A percentile compares a stretch with the other conserved stretches of the same genome.
Evolutionary conservation across 1,140 invertebrate species (phyloP).

Genomic region (Pseudomyrmex dendroicus): DNA sequence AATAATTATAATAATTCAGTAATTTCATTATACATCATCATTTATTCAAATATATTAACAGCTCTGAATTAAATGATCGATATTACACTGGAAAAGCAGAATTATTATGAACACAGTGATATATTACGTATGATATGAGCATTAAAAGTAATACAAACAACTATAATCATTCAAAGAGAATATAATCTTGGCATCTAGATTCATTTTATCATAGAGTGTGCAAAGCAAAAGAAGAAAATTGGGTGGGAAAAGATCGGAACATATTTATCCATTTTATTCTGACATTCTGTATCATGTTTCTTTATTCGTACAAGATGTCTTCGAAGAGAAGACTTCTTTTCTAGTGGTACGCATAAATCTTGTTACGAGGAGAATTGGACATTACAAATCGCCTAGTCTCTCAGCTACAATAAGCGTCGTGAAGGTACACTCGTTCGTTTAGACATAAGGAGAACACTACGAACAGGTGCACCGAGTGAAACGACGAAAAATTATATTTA

Average conservation of each 20-base stretch:
- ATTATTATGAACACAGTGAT: not conserved
- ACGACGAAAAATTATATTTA: conserved; percentile 50
- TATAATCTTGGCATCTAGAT: not conserved
- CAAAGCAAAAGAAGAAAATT: not conserved
- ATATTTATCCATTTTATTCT: conserved; percentile 45
- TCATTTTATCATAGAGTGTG: conserved; percentile 2
- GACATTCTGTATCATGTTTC: conserved; percentile 12
- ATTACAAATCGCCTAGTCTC: conserved; percentile 51
- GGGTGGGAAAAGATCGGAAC: conserved; percentile 17
- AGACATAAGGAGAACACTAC: conserved; percentile 20
- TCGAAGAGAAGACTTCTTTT: conserved; percentile 26
- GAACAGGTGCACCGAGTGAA: conserved; percentile 33
- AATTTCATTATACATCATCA: conserved; percentile 25
- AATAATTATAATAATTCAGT: conserved; percentile 12
- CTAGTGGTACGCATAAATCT: conserved; percentile 41
- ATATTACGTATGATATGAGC: not conserved
- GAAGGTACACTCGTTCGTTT: not conserved
- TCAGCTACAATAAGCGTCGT: conserved; percentile 51
- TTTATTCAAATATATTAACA: conserved; percentile 25
- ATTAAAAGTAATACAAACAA: conserved; percentile 33
- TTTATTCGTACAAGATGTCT: conserved; percentile 40
- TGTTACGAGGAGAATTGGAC: conserved; percentile 44
- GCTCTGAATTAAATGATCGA: conserved; percentile 19
- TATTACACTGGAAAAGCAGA: conserved; percentile 5
- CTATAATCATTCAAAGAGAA: not conserved